phyloP scores from a whole-genome alignment of 2,113 vertebrate species.

The Stegastes partitus region DNA sequence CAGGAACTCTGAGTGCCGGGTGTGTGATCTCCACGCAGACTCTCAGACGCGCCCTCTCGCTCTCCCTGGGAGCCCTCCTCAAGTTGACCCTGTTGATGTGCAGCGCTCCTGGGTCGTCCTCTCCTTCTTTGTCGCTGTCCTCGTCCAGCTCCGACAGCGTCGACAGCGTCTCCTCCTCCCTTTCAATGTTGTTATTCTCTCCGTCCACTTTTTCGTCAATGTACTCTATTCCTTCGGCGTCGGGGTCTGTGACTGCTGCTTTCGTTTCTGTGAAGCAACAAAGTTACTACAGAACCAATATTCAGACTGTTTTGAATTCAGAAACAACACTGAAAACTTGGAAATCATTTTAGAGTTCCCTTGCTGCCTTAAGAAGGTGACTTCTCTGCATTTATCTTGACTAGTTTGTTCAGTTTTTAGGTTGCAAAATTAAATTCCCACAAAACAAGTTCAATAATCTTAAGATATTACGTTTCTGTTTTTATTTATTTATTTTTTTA shows the following conservation, averaged over 20 bases:
- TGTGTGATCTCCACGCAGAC: constrained; percentile 84
- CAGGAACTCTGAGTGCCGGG: constrained; percentile 79
- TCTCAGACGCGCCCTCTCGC: constrained; percentile 60
- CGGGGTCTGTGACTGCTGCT: constrained; percentile 64
- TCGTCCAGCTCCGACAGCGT: constrained; percentile 52
- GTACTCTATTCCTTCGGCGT: constrained; percentile 69
- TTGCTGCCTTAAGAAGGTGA: too few relatives aligned
- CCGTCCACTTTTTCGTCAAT: constrained; percentile 64
- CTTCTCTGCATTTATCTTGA: too few relatives aligned
- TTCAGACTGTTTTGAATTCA: too few relatives aligned
- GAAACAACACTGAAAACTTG: too few relatives aligned
- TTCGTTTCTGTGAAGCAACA: constrained; percentile 68
- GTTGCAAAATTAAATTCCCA: too few relatives aligned
- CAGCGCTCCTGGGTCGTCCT: constrained; percentile 32
- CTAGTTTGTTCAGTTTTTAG: too few relatives aligned
- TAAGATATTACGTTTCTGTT: too few relatives aligned
- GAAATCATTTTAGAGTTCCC: too few relatives aligned
- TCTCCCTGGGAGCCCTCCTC: constrained; percentile 28
- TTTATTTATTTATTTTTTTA: too few relatives aligned
- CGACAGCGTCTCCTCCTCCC: constrained; percentile 36
- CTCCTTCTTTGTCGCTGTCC: constrained; percentile 39
- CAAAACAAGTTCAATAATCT: too few relatives aligned
- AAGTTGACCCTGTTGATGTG: constrained; percentile 78
- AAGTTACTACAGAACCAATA: too few relatives aligned
- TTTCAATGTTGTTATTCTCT: constrained; percentile 54